These are phyloP conservation scores for Caenorhabditis zanzibari DNA, from an alignment of 2,888 invertebrate genomes.

Conservation along the genomic window DNA sequence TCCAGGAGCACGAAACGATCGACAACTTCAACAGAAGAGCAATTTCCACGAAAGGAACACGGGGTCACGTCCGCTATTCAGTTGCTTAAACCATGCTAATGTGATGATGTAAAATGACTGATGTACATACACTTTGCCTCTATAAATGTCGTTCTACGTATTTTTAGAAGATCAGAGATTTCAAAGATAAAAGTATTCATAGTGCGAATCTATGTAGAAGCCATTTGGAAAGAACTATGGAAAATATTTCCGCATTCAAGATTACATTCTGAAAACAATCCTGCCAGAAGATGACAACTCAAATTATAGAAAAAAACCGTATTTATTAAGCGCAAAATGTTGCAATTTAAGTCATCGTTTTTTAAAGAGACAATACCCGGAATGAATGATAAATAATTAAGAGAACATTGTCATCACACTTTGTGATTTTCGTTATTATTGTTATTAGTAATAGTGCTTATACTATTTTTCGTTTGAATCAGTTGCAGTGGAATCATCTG, in stretches of 20 bases:
- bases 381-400: constrained; percentile 34
- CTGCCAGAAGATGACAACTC: background rate
- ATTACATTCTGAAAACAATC: constrained; percentile 3
- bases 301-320: constrained; percentile 14
- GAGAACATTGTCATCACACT: constrained; percentile 43
- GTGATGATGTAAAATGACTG: constrained; percentile 13
- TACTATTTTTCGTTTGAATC: constrained; percentile 33
- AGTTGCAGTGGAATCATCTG: constrained; percentile 55
- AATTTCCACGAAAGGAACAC: constrained; percentile 56
- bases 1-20: constrained; percentile 59
- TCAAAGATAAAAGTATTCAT: background rate
- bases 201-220: constrained; percentile 6
- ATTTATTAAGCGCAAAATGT: constrained; percentile 35
- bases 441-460: constrained; percentile 1
- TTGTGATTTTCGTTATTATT: constrained; percentile 41
- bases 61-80: constrained; percentile 59
- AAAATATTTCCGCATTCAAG: background rate
- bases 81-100: constrained; percentile 43
- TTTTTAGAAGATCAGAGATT: constrained; percentile 9
- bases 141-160: constrained; percentile 11
- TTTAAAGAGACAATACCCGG: constrained; percentile 43
- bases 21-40: constrained; percentile 55
- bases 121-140: constrained; percentile 25
- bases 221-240: background rate
- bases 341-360: constrained; percentile 19